A percentile compares a stretch with the other conserved stretches of the same genome.
phyloP scores from a whole-genome alignment of 2,113 vertebrate genomes.

The Trematomus loennbergii region DNA sequence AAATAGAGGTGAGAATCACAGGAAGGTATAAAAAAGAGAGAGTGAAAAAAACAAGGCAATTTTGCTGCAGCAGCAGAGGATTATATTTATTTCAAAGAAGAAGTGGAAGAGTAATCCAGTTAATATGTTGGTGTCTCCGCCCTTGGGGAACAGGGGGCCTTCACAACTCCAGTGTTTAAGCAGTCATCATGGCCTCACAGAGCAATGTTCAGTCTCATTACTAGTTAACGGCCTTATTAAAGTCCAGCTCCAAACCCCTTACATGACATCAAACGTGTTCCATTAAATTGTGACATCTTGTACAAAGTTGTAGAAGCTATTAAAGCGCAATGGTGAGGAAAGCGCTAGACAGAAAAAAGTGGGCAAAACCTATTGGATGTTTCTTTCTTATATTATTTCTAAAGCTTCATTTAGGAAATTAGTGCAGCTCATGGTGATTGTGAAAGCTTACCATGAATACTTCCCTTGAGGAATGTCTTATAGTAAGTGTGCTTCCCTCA shows the following conservation, averaged over 20 bases:
- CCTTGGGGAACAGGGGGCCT: slow-evolving; percentile 52
- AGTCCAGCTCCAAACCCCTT: slow-evolving; percentile 72
- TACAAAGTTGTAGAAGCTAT: slow-evolving; percentile 77
- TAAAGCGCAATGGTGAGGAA: slow-evolving; percentile 68
- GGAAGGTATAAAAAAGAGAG: slow-evolving; percentile 25
- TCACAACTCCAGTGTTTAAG: slow-evolving; percentile 58
- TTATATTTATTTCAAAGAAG: slow-evolving; percentile 67
- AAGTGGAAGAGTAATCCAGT: slow-evolving; percentile 70
- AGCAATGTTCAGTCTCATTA: slow-evolving; percentile 80
- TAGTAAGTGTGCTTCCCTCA: slow-evolving; percentile 67
- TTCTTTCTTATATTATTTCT: slow-evolving; percentile 37
- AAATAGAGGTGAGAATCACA: slow-evolving; percentile 40
- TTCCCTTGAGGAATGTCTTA: slow-evolving; percentile 72
- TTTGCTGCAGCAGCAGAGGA: slow-evolving; percentile 55
- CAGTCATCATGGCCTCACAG: slow-evolving; percentile 65
- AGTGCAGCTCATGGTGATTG: slow-evolving; percentile 66
- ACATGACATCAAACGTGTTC: slow-evolving; percentile 80
- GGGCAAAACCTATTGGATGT: slow-evolving; percentile 49
- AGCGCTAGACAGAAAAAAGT: slow-evolving; percentile 53
- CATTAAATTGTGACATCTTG: slow-evolving; percentile 80
- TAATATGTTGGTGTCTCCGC: slow-evolving; percentile 68
- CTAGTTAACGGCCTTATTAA: slow-evolving; percentile 80
- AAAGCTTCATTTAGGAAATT: slow-evolving; percentile 76
- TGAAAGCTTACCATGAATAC: slow-evolving; percentile 73
- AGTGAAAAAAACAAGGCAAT: slow-evolving; percentile 38